Evolutionary conservation across 2,888 invertebrate species (phyloP).

Genomic region (Rhagonycha fulva): DNA sequence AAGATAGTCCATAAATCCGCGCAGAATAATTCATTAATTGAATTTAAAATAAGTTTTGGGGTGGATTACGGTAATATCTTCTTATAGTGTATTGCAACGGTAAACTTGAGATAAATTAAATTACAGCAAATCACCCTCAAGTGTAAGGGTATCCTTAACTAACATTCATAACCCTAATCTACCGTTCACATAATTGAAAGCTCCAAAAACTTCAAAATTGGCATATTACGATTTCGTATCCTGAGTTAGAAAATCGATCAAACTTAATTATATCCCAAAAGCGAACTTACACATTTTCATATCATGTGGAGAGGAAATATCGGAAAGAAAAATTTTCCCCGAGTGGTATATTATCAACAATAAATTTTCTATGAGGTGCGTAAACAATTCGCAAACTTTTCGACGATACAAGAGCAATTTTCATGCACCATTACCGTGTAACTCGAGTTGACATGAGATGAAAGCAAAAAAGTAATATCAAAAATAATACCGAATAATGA

Average conservation of each 20-base stretch:
- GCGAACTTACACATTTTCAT: background rate
- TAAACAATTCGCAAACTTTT: constrained; percentile 18
- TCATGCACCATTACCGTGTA: constrained; percentile 21
- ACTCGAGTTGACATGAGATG: constrained; percentile 11
- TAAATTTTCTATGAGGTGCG: constrained; percentile 12
- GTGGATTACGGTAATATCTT: background rate
- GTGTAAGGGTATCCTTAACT: background rate
- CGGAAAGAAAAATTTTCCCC: background rate
- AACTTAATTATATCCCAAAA: background rate
- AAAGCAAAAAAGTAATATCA: constrained; percentile 23
- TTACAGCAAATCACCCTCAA: background rate
- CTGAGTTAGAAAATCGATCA: background rate
- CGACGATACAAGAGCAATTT: constrained; percentile 8
- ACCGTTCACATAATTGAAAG: background rate
- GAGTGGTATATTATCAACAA: background rate
- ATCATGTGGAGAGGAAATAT: background rate
- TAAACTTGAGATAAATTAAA: background rate
- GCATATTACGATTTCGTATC: background rate
- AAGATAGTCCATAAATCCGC: background rate
- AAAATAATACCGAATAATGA: constrained; percentile 29
- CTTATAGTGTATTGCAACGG: background rate
- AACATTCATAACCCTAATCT: background rate
- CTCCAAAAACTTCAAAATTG: background rate
- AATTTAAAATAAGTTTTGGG: background rate
- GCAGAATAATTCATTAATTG: background rate